Conservation (phyloP, 2,888 invertebrate genomes). For the Sialis lutaria region DNA sequence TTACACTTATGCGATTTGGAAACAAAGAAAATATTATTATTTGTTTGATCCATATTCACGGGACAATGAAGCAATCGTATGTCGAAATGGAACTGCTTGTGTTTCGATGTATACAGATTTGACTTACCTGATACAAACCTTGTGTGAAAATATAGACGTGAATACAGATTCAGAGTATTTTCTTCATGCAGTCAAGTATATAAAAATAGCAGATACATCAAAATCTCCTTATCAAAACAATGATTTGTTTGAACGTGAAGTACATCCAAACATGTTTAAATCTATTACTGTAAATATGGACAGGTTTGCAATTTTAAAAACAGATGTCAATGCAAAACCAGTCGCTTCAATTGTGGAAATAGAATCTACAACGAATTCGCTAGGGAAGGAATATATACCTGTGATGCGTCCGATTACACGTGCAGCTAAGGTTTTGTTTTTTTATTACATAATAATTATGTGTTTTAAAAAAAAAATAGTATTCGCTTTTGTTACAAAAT, state of each 20-base stretch:
- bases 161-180: not conserved
- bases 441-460: too few relatives aligned
- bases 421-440: too few relatives aligned
- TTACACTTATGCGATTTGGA: conserved; percentile 39
- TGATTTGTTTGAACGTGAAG: not conserved
- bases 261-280: not conserved
- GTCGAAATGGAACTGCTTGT: conserved; percentile 34
- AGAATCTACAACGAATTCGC: conserved; percentile 20
- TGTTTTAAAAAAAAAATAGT: too few relatives aligned
- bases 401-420: conserved; percentile 10
- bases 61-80: conserved; percentile 30
- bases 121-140: conserved; percentile 21
- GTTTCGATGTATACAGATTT: conserved; percentile 42
- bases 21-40: conserved; percentile 42
- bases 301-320: not conserved
- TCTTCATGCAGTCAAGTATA: conserved; percentile 2
- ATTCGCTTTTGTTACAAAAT: too few relatives aligned
- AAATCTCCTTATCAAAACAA: too few relatives aligned
- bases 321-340: not conserved
- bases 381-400: conserved; percentile 16
- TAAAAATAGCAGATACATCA: not conserved
- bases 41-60: conserved; percentile 48
- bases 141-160: conserved; percentile 17
- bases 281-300: not conserved
- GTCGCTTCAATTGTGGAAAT: conserved; percentile 17